Evolutionary conservation across 2,888 invertebrate genomes (phyloP), one percentile per base, ranked within the genome.

Genomic region (Opisthograptis luteolata): DNA sequence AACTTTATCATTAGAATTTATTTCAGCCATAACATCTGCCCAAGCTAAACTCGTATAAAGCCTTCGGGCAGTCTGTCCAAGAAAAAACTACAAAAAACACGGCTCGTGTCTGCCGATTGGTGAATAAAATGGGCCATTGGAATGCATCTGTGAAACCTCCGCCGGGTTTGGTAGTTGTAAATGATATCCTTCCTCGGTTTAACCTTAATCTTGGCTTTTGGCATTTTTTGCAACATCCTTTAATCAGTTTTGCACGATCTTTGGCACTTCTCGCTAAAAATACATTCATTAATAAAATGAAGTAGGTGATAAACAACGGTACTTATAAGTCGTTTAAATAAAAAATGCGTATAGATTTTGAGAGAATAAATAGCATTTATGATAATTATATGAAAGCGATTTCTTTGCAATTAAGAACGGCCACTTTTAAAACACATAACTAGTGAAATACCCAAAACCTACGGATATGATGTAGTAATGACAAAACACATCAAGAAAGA

Each of bases 21-120:
- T 58, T 50, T 57, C 52, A 44, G 46, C 41, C 46, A 46, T 52
- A 65, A 64, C 67, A 73, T 72, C 69, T 72, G 70, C 70, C 64
- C 53, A 67, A 65, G 58, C 62, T 30, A 48, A 68, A 65, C 46
- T 34, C 54, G 51, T 49, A 66, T 60, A 66, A 66, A 55, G 50
- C 45, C 55, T 47, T 44, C 44, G 43, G 39, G 61, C 64, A 62
- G 60, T 64, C 41, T 49, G 24, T 30, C 32, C 15, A 41, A 46
- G 53, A 62, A 70, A 68, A 64, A 57, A 35, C 50, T 25, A 40
- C 41, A 54, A 52, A 50, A 53, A 58, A 51, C 56, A 36, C 37
- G 36, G 45, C 34, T 42, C 55, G 52, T 39, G 62, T 57, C 53
- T 55, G 62, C 57, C 59, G 56, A 60, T 58, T 49, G 48, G 34